Conservation (phyloP, 1,140 invertebrate genomes). For the Acromyrmex charruanus region DNA sequence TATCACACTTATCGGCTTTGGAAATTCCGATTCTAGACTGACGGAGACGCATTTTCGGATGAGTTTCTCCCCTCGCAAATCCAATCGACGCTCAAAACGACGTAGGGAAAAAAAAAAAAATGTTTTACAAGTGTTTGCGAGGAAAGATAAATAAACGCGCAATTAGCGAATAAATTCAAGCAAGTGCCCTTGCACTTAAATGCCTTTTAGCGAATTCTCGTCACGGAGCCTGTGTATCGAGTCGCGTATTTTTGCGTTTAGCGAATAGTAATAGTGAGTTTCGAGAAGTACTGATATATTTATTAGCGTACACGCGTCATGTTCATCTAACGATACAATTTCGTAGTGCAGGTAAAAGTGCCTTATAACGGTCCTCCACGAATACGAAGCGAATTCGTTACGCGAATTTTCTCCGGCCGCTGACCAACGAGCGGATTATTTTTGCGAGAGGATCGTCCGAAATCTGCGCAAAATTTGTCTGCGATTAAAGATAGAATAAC, state of each 20-base stretch:
- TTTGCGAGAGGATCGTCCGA: constrained; percentile 30
- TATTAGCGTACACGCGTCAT: constrained; percentile 46
- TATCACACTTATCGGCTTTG: constrained; percentile 13
- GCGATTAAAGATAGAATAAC: background rate
- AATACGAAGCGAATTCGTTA: constrained; percentile 64
- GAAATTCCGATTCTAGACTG: constrained; percentile 9
- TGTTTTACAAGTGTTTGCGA: constrained; percentile 51
- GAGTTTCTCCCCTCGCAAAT: constrained; percentile 15
- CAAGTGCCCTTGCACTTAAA: constrained; percentile 60
- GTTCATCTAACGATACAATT: constrained; percentile 60
- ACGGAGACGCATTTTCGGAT: background rate
- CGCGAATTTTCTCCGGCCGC: constrained; percentile 52
- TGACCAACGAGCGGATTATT: constrained; percentile 32
- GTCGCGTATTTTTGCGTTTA: constrained; percentile 32
- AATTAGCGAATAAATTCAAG: constrained; percentile 52
- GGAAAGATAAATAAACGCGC: constrained; percentile 15
- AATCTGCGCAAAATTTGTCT: background rate
- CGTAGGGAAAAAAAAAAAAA: constrained; percentile 7
- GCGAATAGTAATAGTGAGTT: constrained; percentile 39
- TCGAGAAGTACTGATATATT: constrained; percentile 43
- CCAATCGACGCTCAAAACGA: constrained; percentile 47
- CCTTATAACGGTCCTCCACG: constrained; percentile 70
- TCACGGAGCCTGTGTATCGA: constrained; percentile 19
- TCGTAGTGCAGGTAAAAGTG: constrained; percentile 71
- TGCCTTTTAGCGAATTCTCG: constrained; percentile 61